Conservation (phyloP, 2,888 invertebrate genomes). For the Andrena flavipes region DNA sequence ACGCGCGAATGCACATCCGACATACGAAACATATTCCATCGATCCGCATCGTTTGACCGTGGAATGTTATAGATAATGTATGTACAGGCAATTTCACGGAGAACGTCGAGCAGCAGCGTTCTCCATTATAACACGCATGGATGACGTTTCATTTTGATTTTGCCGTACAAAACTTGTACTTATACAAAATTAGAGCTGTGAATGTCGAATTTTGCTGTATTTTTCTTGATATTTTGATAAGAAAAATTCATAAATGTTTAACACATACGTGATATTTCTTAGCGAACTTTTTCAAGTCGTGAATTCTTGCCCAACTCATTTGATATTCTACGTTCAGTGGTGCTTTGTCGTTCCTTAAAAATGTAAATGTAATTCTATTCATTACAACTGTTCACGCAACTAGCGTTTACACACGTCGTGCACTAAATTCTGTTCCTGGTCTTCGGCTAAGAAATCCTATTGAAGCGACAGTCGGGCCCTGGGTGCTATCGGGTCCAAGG, state of each 20-base stretch:
- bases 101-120: background rate
- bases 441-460: conserved; percentile 29
- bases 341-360: background rate
- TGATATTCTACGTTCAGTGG: background rate
- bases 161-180: conserved; percentile 3
- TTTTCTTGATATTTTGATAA: background rate
- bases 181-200: too few relatives aligned
- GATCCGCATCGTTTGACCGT: conserved; percentile 7
- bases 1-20: background rate
- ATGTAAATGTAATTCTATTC: background rate
- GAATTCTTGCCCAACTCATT: background rate
- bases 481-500: conserved; percentile 47
- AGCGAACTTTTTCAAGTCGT: too few relatives aligned
- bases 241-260: background rate
- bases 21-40: conserved; percentile 29
- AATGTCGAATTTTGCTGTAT: too few relatives aligned
- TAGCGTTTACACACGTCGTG: conserved; percentile 4
- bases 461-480: background rate
- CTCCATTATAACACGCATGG: background rate
- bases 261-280: too few relatives aligned
- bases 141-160: conserved; percentile 14
- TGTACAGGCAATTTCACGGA: background rate
- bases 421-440: conserved; percentile 18
- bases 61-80: conserved; percentile 34
- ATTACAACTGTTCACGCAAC: background rate